A percentile compares a stretch with the other conserved stretches of the same genome.
These are phyloP conservation scores for Odontamblyopus lacepedii DNA, from an alignment of 2,797 vertebrate genomes.

Conservation along the genomic window DNA sequence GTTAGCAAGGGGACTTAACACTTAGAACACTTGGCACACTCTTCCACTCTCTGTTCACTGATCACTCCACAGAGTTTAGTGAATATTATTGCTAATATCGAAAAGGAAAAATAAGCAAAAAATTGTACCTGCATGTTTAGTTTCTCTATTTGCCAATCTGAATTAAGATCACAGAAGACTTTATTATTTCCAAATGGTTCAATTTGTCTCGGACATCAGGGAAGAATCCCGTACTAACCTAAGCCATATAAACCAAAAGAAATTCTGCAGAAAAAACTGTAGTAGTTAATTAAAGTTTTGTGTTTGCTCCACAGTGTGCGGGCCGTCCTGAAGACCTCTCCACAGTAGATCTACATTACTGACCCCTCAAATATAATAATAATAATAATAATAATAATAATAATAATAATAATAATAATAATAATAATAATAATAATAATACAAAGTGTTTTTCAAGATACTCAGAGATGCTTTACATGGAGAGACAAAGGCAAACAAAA, in stretches of 20 bases:
- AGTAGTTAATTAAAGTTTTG: not conserved
- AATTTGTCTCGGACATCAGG: no score
- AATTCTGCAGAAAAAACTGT: not conserved
- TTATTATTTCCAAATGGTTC: no score
- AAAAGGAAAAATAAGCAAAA: not conserved
- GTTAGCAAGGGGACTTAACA: not conserved
- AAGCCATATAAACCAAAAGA: not conserved
- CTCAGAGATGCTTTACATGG: no score
- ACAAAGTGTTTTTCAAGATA: no score
- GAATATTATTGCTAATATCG: not conserved
- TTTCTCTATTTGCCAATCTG: not conserved
- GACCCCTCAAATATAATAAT: not conserved
- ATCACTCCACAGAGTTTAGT: not conserved
- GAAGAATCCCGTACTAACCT: not conserved
- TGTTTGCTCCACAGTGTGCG: slow-evolving; percentile 76
- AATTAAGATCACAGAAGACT: not conserved
- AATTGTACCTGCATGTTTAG: not conserved
- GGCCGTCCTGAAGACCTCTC: slow-evolving; percentile 66
- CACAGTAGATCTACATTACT: slow-evolving; percentile 4
- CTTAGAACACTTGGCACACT: not conserved
- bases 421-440: no score
- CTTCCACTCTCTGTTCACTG: not conserved
- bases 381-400: not conserved
- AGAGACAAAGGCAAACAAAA: no score
- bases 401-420: no score